These are phyloP conservation scores for Manacus vitellinus DNA, from an alignment of 2,113 vertebrate species.

Conservation along the genomic window DNA sequence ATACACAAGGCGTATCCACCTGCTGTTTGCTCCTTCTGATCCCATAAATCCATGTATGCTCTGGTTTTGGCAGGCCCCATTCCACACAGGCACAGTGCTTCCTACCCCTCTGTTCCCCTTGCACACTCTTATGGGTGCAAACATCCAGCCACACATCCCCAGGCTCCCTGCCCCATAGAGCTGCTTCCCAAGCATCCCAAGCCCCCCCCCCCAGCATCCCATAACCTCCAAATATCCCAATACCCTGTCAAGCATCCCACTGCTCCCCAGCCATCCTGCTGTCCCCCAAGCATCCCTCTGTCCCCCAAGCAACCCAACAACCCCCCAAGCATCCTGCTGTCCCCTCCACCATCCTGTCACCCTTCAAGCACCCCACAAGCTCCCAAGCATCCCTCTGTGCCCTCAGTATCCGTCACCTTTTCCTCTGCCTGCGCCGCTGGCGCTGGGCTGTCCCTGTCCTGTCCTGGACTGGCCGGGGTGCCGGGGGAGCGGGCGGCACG, in stretches of 20 bases:
- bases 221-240: not conserved
- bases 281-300: not conserved
- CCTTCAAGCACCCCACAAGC: not conserved
- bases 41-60: fast-evolving
- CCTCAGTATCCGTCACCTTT: constrained; percentile 7
- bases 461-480: not conserved
- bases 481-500: not conserved
- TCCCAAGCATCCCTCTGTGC: no score
- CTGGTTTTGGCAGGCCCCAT: not conserved
- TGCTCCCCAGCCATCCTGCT: not conserved
- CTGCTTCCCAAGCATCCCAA: not conserved
- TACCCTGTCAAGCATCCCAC: not conserved
- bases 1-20: fast-evolving
- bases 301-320: fast-evolving
- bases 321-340: not conserved
- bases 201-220: not conserved
- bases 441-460: not conserved
- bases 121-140: fast-evolving
- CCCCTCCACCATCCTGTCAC: not conserved
- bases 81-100: fast-evolving
- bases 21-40: not conserved
- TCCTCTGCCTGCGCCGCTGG: not conserved
- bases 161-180: fast-evolving
- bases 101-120: not conserved
- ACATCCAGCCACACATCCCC: not conserved